Conservation (phyloP, 1,140 invertebrate genomes). For the Drosophila triauraria region DNA sequence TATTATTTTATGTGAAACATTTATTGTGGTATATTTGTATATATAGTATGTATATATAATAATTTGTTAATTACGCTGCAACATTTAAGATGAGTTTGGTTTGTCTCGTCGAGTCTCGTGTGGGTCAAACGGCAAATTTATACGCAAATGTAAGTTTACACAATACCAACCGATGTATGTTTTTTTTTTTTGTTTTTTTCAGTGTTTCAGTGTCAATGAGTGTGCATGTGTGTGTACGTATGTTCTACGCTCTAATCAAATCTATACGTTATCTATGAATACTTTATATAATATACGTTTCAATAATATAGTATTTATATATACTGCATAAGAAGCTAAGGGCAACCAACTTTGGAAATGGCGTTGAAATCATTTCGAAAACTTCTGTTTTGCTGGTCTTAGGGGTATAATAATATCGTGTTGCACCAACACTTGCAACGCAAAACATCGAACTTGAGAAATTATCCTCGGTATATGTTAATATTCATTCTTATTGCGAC, state of each 20-base stretch:
- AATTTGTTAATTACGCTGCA: constrained; percentile 57
- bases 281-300: constrained; percentile 56
- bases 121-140: constrained; percentile 49
- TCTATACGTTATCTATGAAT: constrained; percentile 63
- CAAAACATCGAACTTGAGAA: constrained; percentile 45
- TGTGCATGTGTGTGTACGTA: constrained; percentile 57
- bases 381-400: constrained; percentile 22
- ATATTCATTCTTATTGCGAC: constrained; percentile 23
- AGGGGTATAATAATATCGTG: constrained; percentile 18
- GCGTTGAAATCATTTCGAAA: constrained; percentile 45
- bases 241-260: constrained; percentile 67
- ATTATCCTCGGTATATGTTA: constrained; percentile 7
- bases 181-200: not conserved
- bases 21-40: constrained; percentile 68
- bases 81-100: constrained; percentile 61
- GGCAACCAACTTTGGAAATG: constrained; percentile 58
- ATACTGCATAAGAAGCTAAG: constrained; percentile 73
- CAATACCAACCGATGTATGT: constrained; percentile 54
- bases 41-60: constrained; percentile 54
- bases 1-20: constrained; percentile 72
- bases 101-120: constrained; percentile 39
- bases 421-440: constrained; percentile 37
- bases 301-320: constrained; percentile 43
- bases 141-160: constrained; percentile 52
- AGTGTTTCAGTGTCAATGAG: constrained; percentile 33